These are phyloP conservation scores for Pterobdella sp. DNA, from an alignment of 2,888 invertebrate species.

Conservation along the genomic window DNA sequence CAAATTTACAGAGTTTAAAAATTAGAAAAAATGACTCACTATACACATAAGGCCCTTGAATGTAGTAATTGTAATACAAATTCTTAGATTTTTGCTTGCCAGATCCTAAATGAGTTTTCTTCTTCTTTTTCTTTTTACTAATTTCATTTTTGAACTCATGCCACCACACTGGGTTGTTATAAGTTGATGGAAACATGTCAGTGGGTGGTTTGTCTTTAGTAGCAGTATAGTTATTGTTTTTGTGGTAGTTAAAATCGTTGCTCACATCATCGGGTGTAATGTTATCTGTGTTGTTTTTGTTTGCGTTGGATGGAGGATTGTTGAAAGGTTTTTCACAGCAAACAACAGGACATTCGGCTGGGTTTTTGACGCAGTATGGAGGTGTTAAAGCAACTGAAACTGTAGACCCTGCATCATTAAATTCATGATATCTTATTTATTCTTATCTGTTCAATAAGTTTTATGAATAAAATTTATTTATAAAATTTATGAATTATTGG, in stretches of 20 bases:
- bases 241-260: slow-evolving; percentile 12
- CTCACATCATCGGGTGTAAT: not conserved
- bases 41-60: not conserved
- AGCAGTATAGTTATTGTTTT: not conserved
- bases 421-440: no score
- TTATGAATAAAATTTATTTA: no score
- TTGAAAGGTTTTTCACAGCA: slow-evolving; percentile 23
- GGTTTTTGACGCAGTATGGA: slow-evolving; percentile 15
- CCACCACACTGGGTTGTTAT: slow-evolving; percentile 8
- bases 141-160: not conserved
- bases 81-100: not conserved
- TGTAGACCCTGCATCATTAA: not conserved
- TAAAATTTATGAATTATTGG: no score
- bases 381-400: slow-evolving; percentile 1
- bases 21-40: not conserved
- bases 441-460: no score
- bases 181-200: not conserved
- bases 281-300: slow-evolving; percentile 3
- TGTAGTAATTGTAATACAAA: slow-evolving; percentile 4
- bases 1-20: not conserved
- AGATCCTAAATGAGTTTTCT: not conserved
- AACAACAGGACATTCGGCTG: slow-evolving; percentile 13
- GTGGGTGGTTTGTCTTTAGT: not conserved
- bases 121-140: not conserved
- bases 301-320: slow-evolving; percentile 5